Conservation (phyloP, 2,113 vertebrate genomes). For the Spermophilus dauricus region DNA sequence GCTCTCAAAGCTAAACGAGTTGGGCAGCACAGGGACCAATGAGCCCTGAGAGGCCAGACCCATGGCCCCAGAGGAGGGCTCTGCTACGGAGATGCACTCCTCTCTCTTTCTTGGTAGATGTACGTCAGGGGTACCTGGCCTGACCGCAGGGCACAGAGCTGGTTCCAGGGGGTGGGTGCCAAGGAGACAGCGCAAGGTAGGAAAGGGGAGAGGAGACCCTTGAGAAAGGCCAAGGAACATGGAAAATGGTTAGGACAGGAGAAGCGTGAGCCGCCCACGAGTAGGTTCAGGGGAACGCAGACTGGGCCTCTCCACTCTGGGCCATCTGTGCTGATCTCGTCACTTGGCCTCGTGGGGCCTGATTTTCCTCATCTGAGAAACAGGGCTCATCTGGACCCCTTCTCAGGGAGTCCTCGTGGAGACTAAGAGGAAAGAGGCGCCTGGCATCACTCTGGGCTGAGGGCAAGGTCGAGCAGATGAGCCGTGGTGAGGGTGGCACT, state of each 20-base stretch:
- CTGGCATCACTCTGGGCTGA: background rate
- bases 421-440: background rate
- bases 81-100: no score
- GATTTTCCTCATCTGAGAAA: background rate
- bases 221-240: background rate
- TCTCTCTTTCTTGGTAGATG: slow-evolving; percentile 77
- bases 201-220: background rate
- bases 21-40: background rate
- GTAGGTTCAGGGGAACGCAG: no score
- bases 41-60: no score
- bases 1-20: background rate
- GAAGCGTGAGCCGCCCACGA: no score
- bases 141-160: no score
- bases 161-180: no score
- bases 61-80: no score
- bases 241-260: background rate
- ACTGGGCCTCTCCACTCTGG: no score
- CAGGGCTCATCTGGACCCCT: background rate
- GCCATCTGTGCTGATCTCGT: no score
- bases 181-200: background rate
- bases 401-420: no score
- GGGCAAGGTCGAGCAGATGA: fast-evolving
- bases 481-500: background rate
- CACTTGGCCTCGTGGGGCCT: background rate
- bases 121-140: background rate